phyloP scores from a whole-genome alignment of 2,113 vertebrate genomes.

The Nesoenas mayeri region DNA sequence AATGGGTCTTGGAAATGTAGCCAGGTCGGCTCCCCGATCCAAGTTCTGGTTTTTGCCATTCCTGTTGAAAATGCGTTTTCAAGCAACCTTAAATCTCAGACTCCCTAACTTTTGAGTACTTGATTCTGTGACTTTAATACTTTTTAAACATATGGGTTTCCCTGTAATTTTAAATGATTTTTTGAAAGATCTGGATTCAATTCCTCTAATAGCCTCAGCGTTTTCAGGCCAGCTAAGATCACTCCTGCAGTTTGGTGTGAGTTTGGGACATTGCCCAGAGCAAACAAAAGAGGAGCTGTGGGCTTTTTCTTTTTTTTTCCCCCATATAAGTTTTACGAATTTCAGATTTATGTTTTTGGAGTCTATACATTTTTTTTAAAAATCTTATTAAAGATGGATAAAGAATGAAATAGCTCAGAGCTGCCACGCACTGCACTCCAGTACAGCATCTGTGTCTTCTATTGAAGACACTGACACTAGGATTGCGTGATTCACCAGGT shows the following conservation, averaged over 20 bases:
- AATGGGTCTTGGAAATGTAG: rapidly evolving
- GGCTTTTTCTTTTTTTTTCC: neutral
- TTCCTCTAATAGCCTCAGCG: neutral
- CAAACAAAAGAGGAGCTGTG: conserved; percentile 24
- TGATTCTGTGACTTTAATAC: neutral
- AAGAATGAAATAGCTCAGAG: conserved; percentile 13
- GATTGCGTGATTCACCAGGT: neutral
- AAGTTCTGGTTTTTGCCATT: neutral
- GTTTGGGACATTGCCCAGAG: conserved; percentile 14
- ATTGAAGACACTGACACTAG: neutral
- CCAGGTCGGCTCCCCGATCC: rapidly evolving
- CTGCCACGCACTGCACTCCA: neutral
- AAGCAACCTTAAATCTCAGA: neutral
- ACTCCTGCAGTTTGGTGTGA: conserved; percentile 17
- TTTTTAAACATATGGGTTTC: neutral
- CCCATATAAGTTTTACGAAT: neutral
- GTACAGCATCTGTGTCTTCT: neutral
- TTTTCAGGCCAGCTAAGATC: neutral
- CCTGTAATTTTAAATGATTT: neutral
- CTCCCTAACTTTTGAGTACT: neutral
- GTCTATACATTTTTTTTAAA: neutral
- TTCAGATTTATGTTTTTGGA: conserved; percentile 10
- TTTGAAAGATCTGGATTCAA: conserved; percentile 43
- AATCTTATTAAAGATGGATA: neutral
- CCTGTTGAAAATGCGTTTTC: neutral